Evolutionary conservation across 2,888 invertebrate genomes (phyloP).

Genomic region (Euplagia quadripunctaria): DNA sequence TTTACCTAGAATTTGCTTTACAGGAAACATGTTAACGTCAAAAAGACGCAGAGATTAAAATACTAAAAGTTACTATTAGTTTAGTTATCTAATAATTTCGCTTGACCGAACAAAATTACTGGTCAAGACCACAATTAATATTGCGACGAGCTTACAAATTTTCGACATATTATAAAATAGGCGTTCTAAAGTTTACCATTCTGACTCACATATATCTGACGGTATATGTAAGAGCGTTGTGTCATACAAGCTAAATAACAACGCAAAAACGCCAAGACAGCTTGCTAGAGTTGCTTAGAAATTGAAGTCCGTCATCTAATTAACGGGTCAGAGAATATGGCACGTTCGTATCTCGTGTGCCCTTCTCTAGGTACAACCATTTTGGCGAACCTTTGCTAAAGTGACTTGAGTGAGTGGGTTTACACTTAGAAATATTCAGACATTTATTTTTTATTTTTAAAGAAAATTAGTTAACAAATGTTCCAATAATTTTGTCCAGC

Average conservation of each 20-base stretch:
- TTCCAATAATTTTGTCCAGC: constrained; percentile 46
- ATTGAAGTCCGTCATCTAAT: no score
- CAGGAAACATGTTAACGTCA: constrained; percentile 72
- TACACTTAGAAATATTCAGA: not conserved
- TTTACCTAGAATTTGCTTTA: constrained; percentile 72
- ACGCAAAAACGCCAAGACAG: not conserved
- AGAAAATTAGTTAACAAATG: not conserved
- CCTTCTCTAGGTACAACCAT: not conserved
- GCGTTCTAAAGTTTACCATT: not conserved
- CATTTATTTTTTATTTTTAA: not conserved
- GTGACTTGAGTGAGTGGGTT: no score
- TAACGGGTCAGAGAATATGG: no score
- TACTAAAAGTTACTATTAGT: constrained; percentile 56
- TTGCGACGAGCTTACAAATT: not conserved
- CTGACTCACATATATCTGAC: not conserved
- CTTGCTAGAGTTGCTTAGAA: no score
- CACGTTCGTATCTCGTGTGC: no score
- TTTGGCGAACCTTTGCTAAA: no score
- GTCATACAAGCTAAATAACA: not conserved
- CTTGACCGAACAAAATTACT: constrained; percentile 50
- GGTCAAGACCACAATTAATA: constrained; percentile 13
- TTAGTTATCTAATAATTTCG: constrained; percentile 48
- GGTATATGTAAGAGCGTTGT: no score
- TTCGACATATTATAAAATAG: not conserved
- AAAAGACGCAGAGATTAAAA: constrained; percentile 71